Conservation (phyloP, 2,888 invertebrate genomes). For the Erannis defoliaria region DNA sequence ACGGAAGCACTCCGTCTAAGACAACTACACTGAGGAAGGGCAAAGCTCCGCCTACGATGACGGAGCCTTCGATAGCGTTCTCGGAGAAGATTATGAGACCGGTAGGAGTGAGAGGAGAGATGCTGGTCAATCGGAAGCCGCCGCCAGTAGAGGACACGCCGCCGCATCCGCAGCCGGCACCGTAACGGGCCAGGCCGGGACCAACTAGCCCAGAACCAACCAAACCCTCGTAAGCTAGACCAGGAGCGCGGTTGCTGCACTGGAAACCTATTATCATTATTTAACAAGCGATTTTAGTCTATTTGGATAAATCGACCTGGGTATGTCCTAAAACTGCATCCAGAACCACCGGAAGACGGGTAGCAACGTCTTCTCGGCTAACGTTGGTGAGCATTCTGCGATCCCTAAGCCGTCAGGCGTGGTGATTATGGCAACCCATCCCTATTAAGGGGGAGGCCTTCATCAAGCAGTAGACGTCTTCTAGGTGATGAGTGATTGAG, state of each 20-base stretch:
- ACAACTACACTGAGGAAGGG: constrained; percentile 39
- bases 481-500: too few species aligned
- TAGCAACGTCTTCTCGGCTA: too few species aligned
- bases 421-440: too few species aligned
- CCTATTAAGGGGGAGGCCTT: too few species aligned
- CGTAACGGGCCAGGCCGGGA: constrained; percentile 6
- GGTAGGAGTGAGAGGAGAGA: constrained; percentile 30
- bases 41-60: constrained; percentile 33
- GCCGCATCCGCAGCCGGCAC: constrained; percentile 15
- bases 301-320: too few species aligned
- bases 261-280: too few species aligned
- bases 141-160: constrained; percentile 18
- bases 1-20: constrained; percentile 36
- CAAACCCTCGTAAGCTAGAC: not conserved
- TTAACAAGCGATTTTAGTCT: too few species aligned
- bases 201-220: not conserved
- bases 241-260: not conserved
- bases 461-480: too few species aligned
- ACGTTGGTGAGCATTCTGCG: too few species aligned
- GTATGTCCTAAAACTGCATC: too few species aligned
- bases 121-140: constrained; percentile 26
- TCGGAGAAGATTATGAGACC: constrained; percentile 38
- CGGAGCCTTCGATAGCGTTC: constrained; percentile 37
- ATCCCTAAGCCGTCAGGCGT: too few species aligned
- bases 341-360: too few species aligned